phyloP scores from a whole-genome alignment of 2,113 vertebrate species.

The Prionailurus bengalensis region DNA sequence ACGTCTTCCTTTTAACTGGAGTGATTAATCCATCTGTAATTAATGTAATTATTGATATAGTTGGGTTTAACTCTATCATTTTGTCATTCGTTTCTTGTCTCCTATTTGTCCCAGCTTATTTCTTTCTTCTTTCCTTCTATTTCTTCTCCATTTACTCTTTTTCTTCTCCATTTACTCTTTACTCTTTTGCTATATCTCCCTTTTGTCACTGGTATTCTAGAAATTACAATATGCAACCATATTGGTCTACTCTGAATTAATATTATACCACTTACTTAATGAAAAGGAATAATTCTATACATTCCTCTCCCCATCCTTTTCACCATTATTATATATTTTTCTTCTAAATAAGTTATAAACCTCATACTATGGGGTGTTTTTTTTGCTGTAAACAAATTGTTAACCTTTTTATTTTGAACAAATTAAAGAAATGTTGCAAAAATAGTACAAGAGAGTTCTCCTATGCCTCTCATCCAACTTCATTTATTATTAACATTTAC shows the following conservation, averaged over 20 bases:
- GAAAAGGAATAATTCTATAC: background rate
- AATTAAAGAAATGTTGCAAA: background rate
- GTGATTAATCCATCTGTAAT: background rate
- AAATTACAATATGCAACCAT: background rate
- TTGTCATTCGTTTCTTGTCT: background rate
- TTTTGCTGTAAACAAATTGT: background rate
- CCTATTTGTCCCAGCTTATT: background rate
- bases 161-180: background rate
- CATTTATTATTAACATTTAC: background rate
- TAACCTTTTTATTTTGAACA: background rate
- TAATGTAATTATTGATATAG: too few species aligned
- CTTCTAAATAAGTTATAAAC: slow-evolving; percentile 7
- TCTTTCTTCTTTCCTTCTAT: background rate
- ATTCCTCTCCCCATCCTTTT: background rate
- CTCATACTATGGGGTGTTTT: background rate
- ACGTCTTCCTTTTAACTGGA: background rate
- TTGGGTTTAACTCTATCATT: too few species aligned
- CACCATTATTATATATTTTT: background rate
- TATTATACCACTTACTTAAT: background rate
- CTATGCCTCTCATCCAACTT: background rate
- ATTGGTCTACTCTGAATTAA: background rate
- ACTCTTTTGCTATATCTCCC: background rate
- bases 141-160: background rate
- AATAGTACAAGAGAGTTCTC: background rate
- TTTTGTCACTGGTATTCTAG: background rate